Conservation (phyloP, 2,797 vertebrate genomes). For the Columba guinea region DNA sequence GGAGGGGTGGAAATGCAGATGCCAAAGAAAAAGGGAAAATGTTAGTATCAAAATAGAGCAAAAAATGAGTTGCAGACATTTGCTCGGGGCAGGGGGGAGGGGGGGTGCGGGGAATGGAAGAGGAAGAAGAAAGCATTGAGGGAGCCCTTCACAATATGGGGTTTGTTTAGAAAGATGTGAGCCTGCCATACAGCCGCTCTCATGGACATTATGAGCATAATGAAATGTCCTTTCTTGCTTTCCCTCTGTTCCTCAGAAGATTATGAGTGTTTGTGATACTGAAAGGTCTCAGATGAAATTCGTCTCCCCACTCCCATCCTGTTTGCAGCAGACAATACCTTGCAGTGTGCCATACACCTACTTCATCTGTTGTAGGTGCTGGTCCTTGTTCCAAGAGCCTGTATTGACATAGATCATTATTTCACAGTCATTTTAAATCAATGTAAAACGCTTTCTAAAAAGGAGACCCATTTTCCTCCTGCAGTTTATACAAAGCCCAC, state of each 20-base stretch:
- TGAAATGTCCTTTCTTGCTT: not conserved
- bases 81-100: not conserved
- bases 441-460: not conserved
- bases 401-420: not conserved
- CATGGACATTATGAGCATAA: not conserved
- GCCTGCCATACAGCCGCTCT: not conserved
- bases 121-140: not conserved
- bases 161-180: conserved; percentile 34
- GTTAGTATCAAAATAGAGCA: conserved; percentile 21
- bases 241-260: not conserved
- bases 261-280: not conserved
- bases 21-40: conserved; percentile 41
- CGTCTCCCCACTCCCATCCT: not conserved
- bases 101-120: not conserved
- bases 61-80: not conserved
- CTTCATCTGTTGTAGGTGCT: not conserved
- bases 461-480: not conserved
- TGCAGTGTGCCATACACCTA: rapidly evolving
- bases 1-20: conserved; percentile 2
- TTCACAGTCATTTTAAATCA: not conserved
- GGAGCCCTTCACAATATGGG: not conserved
- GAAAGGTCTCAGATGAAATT: not conserved
- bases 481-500: not conserved
- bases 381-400: not conserved
- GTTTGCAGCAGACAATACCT: not conserved